Conservation (phyloP, 2,113 vertebrate species). For the Macrotis lagotis region DNA sequence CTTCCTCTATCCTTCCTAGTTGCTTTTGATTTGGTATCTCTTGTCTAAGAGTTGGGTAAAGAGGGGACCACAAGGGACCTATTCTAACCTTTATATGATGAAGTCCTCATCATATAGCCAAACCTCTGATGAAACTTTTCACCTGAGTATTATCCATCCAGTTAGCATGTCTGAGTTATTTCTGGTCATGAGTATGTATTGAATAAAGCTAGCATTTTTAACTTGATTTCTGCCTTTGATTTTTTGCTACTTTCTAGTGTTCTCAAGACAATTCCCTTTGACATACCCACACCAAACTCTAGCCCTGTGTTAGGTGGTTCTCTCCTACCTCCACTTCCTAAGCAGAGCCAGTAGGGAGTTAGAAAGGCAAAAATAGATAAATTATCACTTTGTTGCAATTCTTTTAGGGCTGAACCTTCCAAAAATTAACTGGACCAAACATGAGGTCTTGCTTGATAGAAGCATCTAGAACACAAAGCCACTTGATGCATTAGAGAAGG, state of each 20-base stretch:
- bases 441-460: not conserved
- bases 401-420: not conserved
- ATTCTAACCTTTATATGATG: not conserved
- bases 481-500: not conserved
- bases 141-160: not conserved
- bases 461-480: not conserved
- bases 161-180: not conserved
- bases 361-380: not conserved
- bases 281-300: not conserved
- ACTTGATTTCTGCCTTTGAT: not conserved
- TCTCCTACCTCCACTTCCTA: not conserved
- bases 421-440: not conserved
- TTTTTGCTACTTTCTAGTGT: not conserved
- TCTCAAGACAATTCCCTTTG: not conserved
- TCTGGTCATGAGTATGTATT: not conserved
- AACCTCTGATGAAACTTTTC: not conserved
- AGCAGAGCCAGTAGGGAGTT: not conserved
- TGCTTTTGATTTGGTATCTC: not conserved
- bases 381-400: not conserved
- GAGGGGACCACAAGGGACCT: not conserved
- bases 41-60: not conserved
- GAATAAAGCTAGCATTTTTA: not conserved
- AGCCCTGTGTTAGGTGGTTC: not conserved
- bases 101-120: not conserved
- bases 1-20: not conserved